Percentiles rank a stretch among this genome's conserved stretches.
These are phyloP conservation scores for Brachyrhaphis roseni DNA, from an alignment of 2,797 vertebrate species.

Conservation along the genomic window DNA sequence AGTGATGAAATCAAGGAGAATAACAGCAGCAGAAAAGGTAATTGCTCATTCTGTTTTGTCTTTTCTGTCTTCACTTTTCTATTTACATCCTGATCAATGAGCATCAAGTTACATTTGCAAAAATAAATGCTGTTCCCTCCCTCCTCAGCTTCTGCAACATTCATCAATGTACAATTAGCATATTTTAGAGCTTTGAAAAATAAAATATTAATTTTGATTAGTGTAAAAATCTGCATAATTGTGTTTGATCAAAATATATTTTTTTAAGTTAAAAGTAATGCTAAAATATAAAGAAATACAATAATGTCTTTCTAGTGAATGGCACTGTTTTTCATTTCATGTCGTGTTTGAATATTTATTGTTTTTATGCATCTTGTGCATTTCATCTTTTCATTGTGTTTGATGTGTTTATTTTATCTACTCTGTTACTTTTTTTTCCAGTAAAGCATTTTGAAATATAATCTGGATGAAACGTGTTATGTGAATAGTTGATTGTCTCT, in stretches of 20 bases:
- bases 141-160: not conserved
- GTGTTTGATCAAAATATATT: not conserved
- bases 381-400: not conserved
- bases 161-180: too few species aligned
- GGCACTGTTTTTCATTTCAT: not conserved
- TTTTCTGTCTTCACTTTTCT: not conserved
- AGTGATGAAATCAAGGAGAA: constrained; percentile 2
- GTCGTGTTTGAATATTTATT: not conserved
- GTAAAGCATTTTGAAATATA: not conserved
- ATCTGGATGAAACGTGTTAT: not conserved
- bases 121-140: not conserved
- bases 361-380: not conserved
- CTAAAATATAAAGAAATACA: not conserved
- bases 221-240: not conserved
- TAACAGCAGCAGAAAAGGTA: not conserved
- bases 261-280: not conserved
- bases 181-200: not conserved
- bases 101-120: not conserved
- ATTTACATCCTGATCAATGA: not conserved
- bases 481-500: not conserved
- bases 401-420: not conserved
- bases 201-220: not conserved
- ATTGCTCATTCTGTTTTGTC: not conserved
- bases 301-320: not conserved
- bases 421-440: not conserved